phyloP scores from a whole-genome alignment of 2,888 invertebrate genomes.

The Sinhomidia bicolor region DNA sequence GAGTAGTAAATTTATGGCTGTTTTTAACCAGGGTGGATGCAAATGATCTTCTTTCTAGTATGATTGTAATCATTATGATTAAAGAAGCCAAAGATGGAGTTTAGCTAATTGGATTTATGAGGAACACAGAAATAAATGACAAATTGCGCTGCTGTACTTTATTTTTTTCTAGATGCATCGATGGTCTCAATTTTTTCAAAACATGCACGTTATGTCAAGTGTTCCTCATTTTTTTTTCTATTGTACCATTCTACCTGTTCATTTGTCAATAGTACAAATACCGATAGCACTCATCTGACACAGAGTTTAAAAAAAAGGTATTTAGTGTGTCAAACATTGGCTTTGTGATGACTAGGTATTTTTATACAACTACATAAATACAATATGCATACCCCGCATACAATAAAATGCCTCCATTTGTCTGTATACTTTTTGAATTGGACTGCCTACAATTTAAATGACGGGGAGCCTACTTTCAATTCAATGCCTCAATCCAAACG shows the following conservation, averaged over 20 bases:
- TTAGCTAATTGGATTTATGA: slow-evolving; percentile 56
- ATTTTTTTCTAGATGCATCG: background rate
- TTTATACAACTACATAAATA: too few relatives aligned
- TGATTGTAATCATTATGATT: slow-evolving; percentile 8
- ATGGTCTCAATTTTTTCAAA: background rate
- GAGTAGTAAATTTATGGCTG: background rate
- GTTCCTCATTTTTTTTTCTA: background rate
- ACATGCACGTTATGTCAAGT: too few relatives aligned
- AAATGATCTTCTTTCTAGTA: background rate
- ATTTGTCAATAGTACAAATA: too few relatives aligned
- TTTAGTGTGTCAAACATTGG: too few relatives aligned
- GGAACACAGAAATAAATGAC: background rate
- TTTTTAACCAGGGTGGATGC: background rate
- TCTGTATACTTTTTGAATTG: background rate
- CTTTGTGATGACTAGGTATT: too few relatives aligned
- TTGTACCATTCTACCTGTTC: background rate
- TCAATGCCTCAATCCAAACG: slow-evolving; percentile 35
- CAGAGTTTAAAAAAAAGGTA: background rate
- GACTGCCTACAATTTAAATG: background rate
- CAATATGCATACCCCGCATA: too few relatives aligned
- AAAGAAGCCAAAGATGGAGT: slow-evolving; percentile 49
- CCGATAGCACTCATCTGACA: background rate
- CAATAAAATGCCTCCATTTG: too few relatives aligned
- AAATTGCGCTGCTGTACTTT: background rate
- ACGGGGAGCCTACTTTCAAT: background rate